Evolutionary conservation across 2,888 invertebrate species (phyloP).

Genomic region (Slavum lentiscoides): DNA sequence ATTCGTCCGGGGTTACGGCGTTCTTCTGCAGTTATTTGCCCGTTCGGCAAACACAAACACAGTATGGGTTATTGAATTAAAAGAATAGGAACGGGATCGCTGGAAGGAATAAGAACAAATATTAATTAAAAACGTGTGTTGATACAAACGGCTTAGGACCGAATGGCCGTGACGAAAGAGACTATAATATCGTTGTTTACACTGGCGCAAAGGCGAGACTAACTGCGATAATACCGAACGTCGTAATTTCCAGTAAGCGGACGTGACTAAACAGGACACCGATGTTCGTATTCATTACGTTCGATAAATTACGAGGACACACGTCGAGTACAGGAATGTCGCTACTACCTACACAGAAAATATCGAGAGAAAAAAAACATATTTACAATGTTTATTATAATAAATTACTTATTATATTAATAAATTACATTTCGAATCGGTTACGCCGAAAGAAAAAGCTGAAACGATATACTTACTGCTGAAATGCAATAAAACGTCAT

Average conservation of each 20-base stretch:
- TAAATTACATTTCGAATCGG: too few relatives aligned
- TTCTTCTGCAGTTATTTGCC: conserved; percentile 1
- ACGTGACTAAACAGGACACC: conserved; percentile 32
- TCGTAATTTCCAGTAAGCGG: neutral
- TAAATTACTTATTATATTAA: too few relatives aligned
- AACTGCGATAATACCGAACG: neutral
- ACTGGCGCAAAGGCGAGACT: neutral
- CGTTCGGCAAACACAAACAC: conserved; percentile 12
- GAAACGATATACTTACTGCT: too few relatives aligned
- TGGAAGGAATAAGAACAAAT: conserved; percentile 23
- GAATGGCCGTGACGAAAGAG: neutral
- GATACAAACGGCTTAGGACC: neutral
- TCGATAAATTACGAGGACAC: neutral
- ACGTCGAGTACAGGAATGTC: too few relatives aligned
- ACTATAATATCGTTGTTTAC: neutral
- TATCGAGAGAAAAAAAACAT: too few relatives aligned
- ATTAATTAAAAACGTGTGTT: conserved; percentile 22
- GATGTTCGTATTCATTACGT: too few relatives aligned
- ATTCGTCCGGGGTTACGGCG: neutral
- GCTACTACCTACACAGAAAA: too few relatives aligned
- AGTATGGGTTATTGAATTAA: conserved; percentile 29
- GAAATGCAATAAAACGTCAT: too few relatives aligned
- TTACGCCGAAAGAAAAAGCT: too few relatives aligned
- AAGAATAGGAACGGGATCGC: neutral
- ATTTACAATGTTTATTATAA: too few relatives aligned